Base-by-base conservation (phyloP, 2,797 vertebrate genomes). In the Malacoctenus gilli region DNA sequence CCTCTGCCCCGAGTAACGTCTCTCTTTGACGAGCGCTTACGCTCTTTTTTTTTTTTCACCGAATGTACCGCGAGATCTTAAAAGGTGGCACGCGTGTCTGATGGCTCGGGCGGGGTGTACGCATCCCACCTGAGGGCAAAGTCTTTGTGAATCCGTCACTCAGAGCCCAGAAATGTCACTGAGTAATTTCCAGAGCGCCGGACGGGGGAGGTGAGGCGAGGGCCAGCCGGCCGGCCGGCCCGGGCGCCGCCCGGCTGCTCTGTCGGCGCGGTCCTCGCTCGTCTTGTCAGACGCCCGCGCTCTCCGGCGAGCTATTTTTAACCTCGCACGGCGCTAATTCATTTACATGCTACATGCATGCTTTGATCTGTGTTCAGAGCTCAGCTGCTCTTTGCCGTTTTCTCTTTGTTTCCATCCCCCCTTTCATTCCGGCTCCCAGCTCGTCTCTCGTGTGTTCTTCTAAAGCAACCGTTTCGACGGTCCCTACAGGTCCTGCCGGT, bases 311-410 rank as follows among this genome's bases (percentile, higher is more conserved):
- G 70, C 86, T 87, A 90, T 89, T 90, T 90, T 86, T 87, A 89
- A 70, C 72, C 53, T 14, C 4, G 53, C 72, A 62, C 85, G 74
- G 63, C 65, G 48, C 78, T 82, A 82, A 82, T 88, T 90, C 81
- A 87, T 87, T 83, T 85, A 83, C 87, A 88, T 88, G 84, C 67
- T 56, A 81, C 70, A 71, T 66, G 75, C 75, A 62, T 59, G 72
- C 80, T 84, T 83, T 84, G 73, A 88, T 86, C 77, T 77, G 62
- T 50, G 62, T 41, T 48, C 49, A 38, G 58, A 28, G 47, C 56
- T 59, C 61, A 39, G 61, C 47, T 65, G 59, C 59, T 70, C 74
- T 50, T 58, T 57, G 43, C 7, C 44, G 38, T 50, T 54, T 49
- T 60, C 32, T 36, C 22, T 25, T 3, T 2, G 4, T 40, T 6